Conservation (phyloP, 2,113 vertebrate species). For the Stegastes partitus region DNA sequence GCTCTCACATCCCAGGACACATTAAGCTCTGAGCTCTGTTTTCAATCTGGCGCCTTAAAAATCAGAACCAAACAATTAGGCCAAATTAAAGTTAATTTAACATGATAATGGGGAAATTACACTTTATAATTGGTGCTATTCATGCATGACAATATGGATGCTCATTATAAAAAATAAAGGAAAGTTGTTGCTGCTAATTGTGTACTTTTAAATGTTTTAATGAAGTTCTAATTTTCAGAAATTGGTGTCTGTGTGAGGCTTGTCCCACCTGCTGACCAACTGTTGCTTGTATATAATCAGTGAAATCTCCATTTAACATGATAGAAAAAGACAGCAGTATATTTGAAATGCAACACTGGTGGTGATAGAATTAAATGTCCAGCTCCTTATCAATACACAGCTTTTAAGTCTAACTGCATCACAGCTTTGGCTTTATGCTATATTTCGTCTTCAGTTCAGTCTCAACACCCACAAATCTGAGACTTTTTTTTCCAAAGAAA, state of each 20-base stretch:
- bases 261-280: no score
- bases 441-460: no score
- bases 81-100: slow-evolving; percentile 33
- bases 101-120: slow-evolving; percentile 17
- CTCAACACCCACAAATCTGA: no score
- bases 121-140: slow-evolving; percentile 26
- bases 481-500: no score
- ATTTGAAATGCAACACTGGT: no score
- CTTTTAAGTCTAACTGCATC: neutral
- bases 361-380: neutral
- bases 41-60: neutral
- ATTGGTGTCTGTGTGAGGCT: no score
- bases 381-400: neutral
- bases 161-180: neutral
- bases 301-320: no score
- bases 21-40: slow-evolving; percentile 18
- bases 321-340: no score
- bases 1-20: slow-evolving; percentile 35
- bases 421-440: no score
- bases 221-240: neutral
- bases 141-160: slow-evolving; percentile 13
- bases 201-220: neutral
- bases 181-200: slow-evolving; percentile 8
- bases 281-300: no score
- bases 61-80: slow-evolving; percentile 44